Evolutionary conservation across 2,888 invertebrate species (phyloP).

Genomic region (Sarcophaga variegata): DNA sequence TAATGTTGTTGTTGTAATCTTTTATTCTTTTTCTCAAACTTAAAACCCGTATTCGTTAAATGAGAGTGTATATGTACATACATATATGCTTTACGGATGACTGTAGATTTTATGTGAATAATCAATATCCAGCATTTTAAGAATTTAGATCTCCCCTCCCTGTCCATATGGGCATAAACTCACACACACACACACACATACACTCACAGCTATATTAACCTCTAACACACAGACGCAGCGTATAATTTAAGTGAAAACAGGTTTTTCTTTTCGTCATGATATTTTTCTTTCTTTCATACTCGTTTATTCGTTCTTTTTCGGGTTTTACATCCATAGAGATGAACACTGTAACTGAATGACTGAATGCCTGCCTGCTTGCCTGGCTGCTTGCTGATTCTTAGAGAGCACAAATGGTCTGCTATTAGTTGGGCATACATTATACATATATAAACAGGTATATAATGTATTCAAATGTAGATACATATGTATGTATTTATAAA

Average conservation of each 20-base stretch:
- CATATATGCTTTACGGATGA: neutral
- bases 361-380: neutral
- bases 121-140: slow-evolving; percentile 53
- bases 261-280: slow-evolving; percentile 58
- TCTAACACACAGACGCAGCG: neutral
- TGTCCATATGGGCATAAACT: slow-evolving; percentile 16
- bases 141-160: slow-evolving; percentile 57
- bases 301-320: slow-evolving; percentile 19
- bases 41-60: too few relatives aligned
- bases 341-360: neutral
- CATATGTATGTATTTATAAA: neutral
- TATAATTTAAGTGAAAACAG: slow-evolving; percentile 45
- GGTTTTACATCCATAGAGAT: slow-evolving; percentile 45
- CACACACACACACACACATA: slow-evolving; percentile 29
- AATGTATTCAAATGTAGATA: neutral
- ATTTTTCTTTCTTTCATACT: slow-evolving; percentile 6
- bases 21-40: slow-evolving; percentile 20
- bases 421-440: neutral
- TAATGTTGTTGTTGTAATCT: slow-evolving; percentile 22
- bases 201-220: neutral
- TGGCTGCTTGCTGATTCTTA: slow-evolving; percentile 42
- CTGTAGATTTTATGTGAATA: slow-evolving; percentile 51
- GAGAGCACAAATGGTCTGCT: slow-evolving; percentile 41
- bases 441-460: neutral
- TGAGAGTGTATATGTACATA: too few relatives aligned